phyloP scores from a whole-genome alignment of 2,888 invertebrate species.

The Macropis europaea region DNA sequence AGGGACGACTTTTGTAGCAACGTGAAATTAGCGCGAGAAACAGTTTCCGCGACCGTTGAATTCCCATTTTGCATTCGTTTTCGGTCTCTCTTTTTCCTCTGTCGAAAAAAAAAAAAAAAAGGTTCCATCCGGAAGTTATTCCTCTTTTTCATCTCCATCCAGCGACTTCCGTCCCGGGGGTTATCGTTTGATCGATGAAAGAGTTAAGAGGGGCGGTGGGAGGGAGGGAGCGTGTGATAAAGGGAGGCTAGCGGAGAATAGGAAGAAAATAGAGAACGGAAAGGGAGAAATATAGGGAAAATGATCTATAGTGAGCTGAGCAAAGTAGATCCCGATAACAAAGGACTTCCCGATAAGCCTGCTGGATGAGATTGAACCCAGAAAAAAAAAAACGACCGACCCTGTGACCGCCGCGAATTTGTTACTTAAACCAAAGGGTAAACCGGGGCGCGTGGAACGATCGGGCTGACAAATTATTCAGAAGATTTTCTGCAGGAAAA shows the following conservation, averaged over 20 bases:
- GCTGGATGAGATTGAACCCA: slow-evolving; percentile 41
- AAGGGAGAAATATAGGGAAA: slow-evolving; percentile 52
- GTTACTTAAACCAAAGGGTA: slow-evolving; percentile 6
- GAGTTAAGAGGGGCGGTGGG: slow-evolving; percentile 40
- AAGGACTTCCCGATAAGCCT: slow-evolving; percentile 39
- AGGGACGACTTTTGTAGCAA: neutral
- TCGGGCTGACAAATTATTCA: too few species aligned
- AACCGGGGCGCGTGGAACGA: too few species aligned
- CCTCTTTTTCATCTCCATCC: slow-evolving; percentile 44
- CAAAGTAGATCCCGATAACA: slow-evolving; percentile 48
- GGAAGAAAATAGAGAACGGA: slow-evolving; percentile 51
- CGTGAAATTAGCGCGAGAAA: slow-evolving; percentile 25
- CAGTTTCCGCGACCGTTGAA: slow-evolving; percentile 1
- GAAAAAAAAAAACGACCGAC: slow-evolving; percentile 9
- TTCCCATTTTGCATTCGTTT: neutral
- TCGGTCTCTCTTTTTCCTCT: neutral
- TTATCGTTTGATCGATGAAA: slow-evolving; percentile 62
- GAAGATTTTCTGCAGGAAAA: too few species aligned
- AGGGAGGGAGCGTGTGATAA: slow-evolving; percentile 19
- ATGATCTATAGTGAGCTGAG: slow-evolving; percentile 51
- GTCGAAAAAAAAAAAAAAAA: too few species aligned
- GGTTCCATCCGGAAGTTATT: slow-evolving; percentile 36
- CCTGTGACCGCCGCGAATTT: slow-evolving; percentile 29
- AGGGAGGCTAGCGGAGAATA: slow-evolving; percentile 35
- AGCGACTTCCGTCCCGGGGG: slow-evolving; percentile 40